Evolutionary conservation across 2,113 vertebrate genomes (phyloP).

Genomic region (Opisthocomus hoazin): DNA sequence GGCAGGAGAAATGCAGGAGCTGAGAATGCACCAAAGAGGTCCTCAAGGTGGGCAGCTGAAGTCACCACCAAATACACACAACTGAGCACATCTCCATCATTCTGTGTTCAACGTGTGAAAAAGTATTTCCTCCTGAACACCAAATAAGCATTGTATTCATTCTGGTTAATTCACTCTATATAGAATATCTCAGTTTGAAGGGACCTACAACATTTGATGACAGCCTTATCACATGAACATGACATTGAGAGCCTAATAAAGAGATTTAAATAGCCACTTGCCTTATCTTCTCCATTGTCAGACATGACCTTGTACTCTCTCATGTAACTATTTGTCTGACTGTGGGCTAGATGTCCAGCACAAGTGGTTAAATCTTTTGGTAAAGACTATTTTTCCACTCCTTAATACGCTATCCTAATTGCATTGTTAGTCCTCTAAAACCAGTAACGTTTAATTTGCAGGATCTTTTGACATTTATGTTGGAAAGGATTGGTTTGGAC

Average conservation of each 20-base stretch:
- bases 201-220: too few species aligned
- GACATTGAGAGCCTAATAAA: not conserved
- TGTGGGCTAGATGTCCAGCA: not conserved
- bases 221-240: not conserved
- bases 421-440: not conserved
- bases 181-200: too few species aligned
- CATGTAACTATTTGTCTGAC: not conserved
- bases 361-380: not conserved
- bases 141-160: not conserved
- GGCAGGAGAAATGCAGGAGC: not conserved
- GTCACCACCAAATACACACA: not conserved
- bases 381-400: not conserved
- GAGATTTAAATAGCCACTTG: not conserved
- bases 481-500: accelerated
- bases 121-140: not conserved
- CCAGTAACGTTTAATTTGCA: not conserved
- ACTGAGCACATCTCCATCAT: not conserved
- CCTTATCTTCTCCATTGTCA: not conserved
- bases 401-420: not conserved
- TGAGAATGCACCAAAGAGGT: not conserved
- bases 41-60: not conserved
- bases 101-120: not conserved
- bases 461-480: not conserved
- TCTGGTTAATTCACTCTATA: not conserved
- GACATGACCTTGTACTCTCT: accelerated